Base-by-base conservation (phyloP, 2,797 vertebrate genomes). In the Tamandua tetradactyla region DNA sequence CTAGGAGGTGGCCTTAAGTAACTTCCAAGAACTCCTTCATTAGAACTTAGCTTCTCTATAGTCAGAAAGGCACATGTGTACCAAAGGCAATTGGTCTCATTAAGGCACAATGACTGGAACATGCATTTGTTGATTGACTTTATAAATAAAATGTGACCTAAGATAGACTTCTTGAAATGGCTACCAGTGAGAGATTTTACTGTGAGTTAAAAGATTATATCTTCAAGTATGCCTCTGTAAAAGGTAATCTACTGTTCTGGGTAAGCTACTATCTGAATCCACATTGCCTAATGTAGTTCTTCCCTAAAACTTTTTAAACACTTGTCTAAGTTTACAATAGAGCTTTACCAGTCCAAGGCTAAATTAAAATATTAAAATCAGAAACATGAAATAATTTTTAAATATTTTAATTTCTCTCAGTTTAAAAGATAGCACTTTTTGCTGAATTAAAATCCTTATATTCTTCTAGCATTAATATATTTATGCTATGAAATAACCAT, bases 291-390 rank as follows among this genome's bases (percentile, higher is more conserved):
- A 37, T 40, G 25, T 11, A 9, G 14, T 61, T 7, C 89, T 85
- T 81, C 35, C 32, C 40, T 85, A 62, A 87, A 79, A 40, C 3
- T 35, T 3, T 49, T 37, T 61, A 27, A 30, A 89, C 35, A 76
- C 37, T 78, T 4, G 5, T 55, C 18, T n/a, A 78, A 62, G 69
- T 55, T 52, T n/a, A 44, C 8, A 79, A 44, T 5, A 14, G 11
- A 55, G 20, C 62, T 91, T 88, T 57, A 40, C 69, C 40, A n/a
- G 0, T 59, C 13, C 30, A 91, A 81, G 4, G 3, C 10, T 69
- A 83, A 62, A 64, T 91, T 42, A 81, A 94, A 82, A 79, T 64
- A 18, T 78, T 71, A 96, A 61, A 47, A 89, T 87, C 52, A 66
- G 57, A 88, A 71, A 87, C 30, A 27, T 47, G 2, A 80, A 83